A percentile compares a stretch with the other conserved stretches of the same genome.
phyloP scores from a whole-genome alignment of 2,113 vertebrate species.

The Halcyon malimbica region DNA sequence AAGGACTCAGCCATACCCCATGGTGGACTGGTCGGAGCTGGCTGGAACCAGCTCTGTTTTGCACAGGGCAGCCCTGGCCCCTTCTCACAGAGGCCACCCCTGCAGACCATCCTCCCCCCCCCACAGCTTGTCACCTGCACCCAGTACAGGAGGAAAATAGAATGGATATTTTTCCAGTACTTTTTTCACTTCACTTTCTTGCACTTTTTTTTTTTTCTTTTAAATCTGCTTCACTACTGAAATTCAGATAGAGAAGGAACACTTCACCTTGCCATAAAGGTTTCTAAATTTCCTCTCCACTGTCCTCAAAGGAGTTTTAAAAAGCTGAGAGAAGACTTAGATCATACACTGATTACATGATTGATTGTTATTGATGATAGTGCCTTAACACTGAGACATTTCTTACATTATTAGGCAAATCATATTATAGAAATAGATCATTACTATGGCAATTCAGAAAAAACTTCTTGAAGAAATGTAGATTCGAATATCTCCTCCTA shows the following conservation, averaged over 20 bases:
- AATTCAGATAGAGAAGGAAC: neutral
- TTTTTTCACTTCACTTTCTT: neutral
- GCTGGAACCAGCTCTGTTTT: neutral
- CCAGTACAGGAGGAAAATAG: neutral
- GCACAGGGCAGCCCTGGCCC: neutral
- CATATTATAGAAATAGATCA: neutral
- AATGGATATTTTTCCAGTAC: neutral
- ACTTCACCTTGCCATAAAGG: neutral
- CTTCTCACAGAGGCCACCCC: neutral
- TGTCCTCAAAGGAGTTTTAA: neutral
- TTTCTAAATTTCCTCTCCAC: neutral
- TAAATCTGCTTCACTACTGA: neutral
- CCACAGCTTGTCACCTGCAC: neutral
- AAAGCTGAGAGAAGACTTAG: neutral
- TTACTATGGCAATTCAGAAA: neutral
- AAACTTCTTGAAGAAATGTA: neutral
- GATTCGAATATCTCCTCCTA: neutral
- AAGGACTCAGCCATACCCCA: accelerated
- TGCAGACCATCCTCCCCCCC: neutral
- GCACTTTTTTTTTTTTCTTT: neutral
- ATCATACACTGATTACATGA: accelerated
- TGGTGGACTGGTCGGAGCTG: neutral
- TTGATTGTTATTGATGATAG: neutral
- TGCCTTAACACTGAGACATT: neutral
- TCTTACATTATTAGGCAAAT: neutral